Percentiles rank a stretch among this genome's conserved stretches.
phyloP scores from a whole-genome alignment of 2,113 vertebrate species.

The Martes martes region DNA sequence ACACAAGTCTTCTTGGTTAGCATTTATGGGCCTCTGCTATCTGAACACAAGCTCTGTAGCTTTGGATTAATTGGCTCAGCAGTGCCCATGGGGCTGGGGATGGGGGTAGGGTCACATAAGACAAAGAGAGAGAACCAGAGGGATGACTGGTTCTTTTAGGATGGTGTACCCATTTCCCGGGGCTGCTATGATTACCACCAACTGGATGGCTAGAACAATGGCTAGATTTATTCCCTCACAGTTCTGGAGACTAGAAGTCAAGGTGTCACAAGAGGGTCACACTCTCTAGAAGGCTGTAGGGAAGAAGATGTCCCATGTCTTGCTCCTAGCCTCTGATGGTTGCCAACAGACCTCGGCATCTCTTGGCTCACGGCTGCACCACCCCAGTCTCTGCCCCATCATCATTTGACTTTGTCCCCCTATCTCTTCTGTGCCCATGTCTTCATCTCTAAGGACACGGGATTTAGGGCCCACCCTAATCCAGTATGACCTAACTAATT shows the following conservation, averaged over 20 bases:
- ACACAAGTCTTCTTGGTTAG: neutral
- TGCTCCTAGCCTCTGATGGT: neutral
- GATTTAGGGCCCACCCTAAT: neutral
- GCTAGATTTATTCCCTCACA: neutral
- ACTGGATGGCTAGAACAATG: neutral
- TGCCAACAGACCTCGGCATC: neutral
- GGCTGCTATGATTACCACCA: neutral
- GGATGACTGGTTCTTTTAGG: neutral
- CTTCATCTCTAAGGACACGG: neutral
- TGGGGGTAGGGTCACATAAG: neutral
- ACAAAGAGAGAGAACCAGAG: neutral
- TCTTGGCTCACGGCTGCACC: neutral
- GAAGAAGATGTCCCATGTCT: neutral
- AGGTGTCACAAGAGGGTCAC: neutral
- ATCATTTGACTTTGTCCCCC: accelerated
- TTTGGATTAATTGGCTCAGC: neutral
- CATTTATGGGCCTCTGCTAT: neutral
- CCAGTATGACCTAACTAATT: neutral
- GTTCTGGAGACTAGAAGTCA: neutral
- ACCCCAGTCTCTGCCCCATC: neutral
- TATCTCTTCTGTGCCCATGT: neutral
- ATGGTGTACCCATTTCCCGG: neutral
- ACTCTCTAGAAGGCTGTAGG: neutral
- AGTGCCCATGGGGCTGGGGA: neutral
- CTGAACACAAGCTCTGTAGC: neutral